A percentile compares a stretch with the other conserved stretches of the same genome.
Evolutionary conservation across 2,888 invertebrate species (phyloP).

Genomic region (Amphipyra berbera): DNA sequence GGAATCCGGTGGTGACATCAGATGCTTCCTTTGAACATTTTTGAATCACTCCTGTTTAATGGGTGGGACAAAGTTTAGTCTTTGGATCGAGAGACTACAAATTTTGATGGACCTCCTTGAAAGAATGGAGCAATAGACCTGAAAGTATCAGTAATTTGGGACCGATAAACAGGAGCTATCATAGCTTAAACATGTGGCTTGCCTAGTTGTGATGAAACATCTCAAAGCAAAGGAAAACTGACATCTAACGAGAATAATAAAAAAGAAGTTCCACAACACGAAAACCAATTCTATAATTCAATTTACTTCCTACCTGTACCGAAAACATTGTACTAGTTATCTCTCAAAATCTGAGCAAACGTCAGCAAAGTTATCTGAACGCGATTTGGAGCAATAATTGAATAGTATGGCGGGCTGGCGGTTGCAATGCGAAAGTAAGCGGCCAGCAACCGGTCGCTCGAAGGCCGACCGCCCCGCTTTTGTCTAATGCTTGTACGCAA

Average conservation of each 20-base stretch:
- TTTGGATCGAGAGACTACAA: too few species aligned
- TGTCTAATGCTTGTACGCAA: conserved; percentile 76
- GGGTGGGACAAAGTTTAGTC: too few species aligned
- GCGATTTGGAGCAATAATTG: conserved; percentile 64
- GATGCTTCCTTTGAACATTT: neutral
- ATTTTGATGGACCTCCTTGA: too few species aligned
- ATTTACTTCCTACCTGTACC: conserved; percentile 10
- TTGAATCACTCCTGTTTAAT: neutral
- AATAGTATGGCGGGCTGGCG: conserved; percentile 68
- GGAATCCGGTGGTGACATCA: conserved; percentile 35
- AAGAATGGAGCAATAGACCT: too few species aligned
- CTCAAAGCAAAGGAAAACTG: too few species aligned
- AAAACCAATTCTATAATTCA: too few species aligned
- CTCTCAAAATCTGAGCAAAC: conserved; percentile 25
- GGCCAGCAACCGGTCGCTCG: conserved; percentile 84
- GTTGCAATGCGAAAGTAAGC: conserved; percentile 86
- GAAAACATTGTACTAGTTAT: conserved; percentile 10
- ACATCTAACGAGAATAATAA: too few species aligned
- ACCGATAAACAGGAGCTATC: too few species aligned
- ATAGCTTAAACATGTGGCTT: too few species aligned
- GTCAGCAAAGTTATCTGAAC: conserved; percentile 31
- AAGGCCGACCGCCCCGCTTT: conserved; percentile 85
- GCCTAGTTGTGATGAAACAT: too few species aligned
- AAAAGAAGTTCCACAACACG: too few species aligned
- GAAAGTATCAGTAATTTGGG: too few species aligned